Base-by-base conservation (phyloP, 2,797 vertebrate species). In the Sebastes minor region DNA sequence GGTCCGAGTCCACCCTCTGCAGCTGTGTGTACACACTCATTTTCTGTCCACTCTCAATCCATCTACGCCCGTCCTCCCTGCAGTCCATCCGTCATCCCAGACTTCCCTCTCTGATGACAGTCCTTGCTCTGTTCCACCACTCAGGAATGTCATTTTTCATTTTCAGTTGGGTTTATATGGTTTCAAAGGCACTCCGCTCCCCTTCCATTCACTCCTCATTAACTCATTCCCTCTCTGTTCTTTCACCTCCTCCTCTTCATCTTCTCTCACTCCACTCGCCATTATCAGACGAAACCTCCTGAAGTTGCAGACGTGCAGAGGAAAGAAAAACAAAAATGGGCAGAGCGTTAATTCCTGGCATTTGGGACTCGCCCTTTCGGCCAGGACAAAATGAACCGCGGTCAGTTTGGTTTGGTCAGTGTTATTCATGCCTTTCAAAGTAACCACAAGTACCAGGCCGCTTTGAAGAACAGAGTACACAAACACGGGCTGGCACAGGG, bases 371-470 rank as follows among this genome's bases (percentile, higher is more conserved):
- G 87, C 92, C 91, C 90, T 91, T 87, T 86, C 61, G 74, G 86
- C 83, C 86, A 70, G 91, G 86, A 84, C 87, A 76, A 46, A 86
- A 67, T 72, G 88, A 84, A 78, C 74, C 18, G 77, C n/a, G 84
- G 92, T 93, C 88, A 80, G 8, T 86, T 78, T 70, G 93, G 91
- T 93, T 91, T 90, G 93, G 93, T 94, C 92, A 89, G 88, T 78
- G 76, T 91, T 92, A 84, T 90, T 92, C 86, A 76, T 78, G 86
- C 92, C 83, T 81, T 87, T 91, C 88, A 92, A 88, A 92, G 87
- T 87, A 74, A 92, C 94, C 94, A 68, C 93, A 86, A 86, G 87
- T 69, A 71, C 84, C 87, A 75, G 64, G 79, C 81, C 7, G 78
- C 91, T 93, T 94, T 94, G 94, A 93, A 91, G 91, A 53, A 42